These are phyloP conservation scores for Acinonyx jubatus DNA, from an alignment of 2,113 vertebrate genomes.

Conservation along the genomic window DNA sequence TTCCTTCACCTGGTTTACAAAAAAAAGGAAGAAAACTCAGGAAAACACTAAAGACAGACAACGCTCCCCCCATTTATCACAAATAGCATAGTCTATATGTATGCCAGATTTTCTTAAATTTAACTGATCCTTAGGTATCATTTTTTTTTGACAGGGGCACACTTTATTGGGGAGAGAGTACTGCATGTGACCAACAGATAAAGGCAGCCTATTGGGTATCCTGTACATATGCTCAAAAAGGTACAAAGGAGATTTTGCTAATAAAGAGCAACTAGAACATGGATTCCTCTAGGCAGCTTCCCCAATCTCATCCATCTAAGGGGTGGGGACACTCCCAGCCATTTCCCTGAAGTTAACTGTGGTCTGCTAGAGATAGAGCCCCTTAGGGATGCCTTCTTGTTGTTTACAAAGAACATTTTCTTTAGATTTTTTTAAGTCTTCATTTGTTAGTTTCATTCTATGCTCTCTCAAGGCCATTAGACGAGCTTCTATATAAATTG, in stretches of 20 bases:
- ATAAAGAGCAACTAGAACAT: neutral
- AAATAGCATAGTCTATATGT: neutral
- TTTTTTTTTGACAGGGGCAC: neutral
- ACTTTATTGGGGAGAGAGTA: neutral
- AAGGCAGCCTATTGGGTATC: neutral
- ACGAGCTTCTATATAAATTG: neutral
- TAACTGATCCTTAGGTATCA: neutral
- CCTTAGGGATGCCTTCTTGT: neutral
- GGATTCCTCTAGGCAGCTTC: neutral
- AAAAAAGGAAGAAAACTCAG: neutral
- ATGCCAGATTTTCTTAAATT: neutral
- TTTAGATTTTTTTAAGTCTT: neutral
- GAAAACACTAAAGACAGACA: slow-evolving; percentile 60
- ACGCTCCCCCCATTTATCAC: neutral
- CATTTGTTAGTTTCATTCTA: neutral
- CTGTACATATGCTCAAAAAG: neutral
- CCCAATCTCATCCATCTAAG: neutral
- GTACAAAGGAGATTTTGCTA: neutral
- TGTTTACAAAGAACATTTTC: neutral
- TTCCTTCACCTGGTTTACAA: neutral
- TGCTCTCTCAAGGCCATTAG: neutral
- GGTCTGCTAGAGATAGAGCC: neutral
- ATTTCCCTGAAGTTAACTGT: neutral
- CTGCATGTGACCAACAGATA: neutral
- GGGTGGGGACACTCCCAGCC: neutral